Conservation (phyloP, 2,113 vertebrate genomes). For the Neofelis nebulosa region DNA sequence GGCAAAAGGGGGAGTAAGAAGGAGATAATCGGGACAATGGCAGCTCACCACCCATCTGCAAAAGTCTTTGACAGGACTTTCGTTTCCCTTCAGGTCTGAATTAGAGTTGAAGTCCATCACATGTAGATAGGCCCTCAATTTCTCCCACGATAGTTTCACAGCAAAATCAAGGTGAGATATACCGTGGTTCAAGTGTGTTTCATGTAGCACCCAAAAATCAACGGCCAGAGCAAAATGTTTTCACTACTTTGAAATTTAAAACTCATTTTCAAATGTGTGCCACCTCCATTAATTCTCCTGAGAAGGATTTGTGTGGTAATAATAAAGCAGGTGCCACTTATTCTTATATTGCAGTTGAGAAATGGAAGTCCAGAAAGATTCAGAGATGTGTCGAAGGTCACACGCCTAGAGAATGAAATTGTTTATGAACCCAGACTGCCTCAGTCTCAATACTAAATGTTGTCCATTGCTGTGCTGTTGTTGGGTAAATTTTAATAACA, state of each 20-base stretch:
- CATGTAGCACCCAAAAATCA: background rate
- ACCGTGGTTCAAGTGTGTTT: background rate
- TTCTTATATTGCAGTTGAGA: background rate
- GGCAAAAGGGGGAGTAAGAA: background rate
- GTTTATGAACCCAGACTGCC: background rate
- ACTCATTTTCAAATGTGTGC: background rate
- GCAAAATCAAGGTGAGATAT: background rate
- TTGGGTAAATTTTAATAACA: slow-evolving; percentile 35
- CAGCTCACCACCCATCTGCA: background rate
- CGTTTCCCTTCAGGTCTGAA: background rate
- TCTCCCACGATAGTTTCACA: background rate
- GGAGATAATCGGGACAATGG: background rate
- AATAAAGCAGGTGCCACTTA: background rate
- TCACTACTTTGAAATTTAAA: slow-evolving; percentile 18
- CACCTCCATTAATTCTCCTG: background rate
- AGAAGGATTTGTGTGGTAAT: background rate
- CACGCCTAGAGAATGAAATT: background rate
- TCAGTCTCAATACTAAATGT: background rate
- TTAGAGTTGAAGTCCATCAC: background rate
- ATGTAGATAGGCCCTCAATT: background rate
- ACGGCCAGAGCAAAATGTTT: background rate
- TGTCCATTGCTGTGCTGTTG: background rate
- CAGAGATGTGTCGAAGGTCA: background rate
- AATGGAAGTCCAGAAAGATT: background rate
- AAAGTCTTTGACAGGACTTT: background rate